phyloP scores from a whole-genome alignment of 1,140 invertebrate genomes.

The Drosophila nebulosa region DNA sequence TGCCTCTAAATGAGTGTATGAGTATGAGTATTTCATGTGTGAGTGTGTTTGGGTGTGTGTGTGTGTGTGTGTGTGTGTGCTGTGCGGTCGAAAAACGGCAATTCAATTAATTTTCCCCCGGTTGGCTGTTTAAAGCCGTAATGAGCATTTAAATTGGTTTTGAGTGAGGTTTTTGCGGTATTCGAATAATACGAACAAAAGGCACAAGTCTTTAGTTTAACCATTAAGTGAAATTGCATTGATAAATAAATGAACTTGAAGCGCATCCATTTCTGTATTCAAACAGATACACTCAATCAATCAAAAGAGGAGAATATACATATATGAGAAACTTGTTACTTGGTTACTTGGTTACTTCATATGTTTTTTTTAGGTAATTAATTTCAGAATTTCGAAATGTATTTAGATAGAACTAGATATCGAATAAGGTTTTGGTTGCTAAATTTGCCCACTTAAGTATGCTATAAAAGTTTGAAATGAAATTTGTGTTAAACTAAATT shows the following conservation, averaged over 20 bases:
- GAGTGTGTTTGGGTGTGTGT: constrained; percentile 10
- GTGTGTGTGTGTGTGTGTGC: constrained; percentile 8
- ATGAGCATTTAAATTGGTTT: constrained; percentile 78
- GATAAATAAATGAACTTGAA: constrained; percentile 47
- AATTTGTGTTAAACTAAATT: too few relatives aligned
- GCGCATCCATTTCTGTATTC: not conserved
- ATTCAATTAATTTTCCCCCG: constrained; percentile 70
- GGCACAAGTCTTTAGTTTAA: constrained; percentile 35
- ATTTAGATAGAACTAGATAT: too few relatives aligned
- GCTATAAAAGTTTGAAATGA: too few relatives aligned
- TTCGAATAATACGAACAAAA: constrained; percentile 61
- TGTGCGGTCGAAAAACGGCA: constrained; percentile 71
- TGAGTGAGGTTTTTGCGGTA: constrained; percentile 68
- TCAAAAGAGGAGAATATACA: not conserved
- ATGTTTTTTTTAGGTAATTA: too few relatives aligned
- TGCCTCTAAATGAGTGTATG: constrained; percentile 26
- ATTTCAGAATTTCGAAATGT: too few relatives aligned
- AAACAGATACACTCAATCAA: constrained; percentile 4
- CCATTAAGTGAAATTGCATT: constrained; percentile 47
- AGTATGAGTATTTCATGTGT: constrained; percentile 2
- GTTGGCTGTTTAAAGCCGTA: constrained; percentile 72
- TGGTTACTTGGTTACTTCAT: too few relatives aligned
- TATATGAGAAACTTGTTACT: too few relatives aligned
- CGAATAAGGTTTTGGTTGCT: too few relatives aligned
- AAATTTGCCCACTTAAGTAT: too few relatives aligned